A percentile compares a stretch with the other conserved stretches of the same genome.
Conservation (phyloP, 2,888 invertebrate species). For the Hemaris fuciformis region DNA sequence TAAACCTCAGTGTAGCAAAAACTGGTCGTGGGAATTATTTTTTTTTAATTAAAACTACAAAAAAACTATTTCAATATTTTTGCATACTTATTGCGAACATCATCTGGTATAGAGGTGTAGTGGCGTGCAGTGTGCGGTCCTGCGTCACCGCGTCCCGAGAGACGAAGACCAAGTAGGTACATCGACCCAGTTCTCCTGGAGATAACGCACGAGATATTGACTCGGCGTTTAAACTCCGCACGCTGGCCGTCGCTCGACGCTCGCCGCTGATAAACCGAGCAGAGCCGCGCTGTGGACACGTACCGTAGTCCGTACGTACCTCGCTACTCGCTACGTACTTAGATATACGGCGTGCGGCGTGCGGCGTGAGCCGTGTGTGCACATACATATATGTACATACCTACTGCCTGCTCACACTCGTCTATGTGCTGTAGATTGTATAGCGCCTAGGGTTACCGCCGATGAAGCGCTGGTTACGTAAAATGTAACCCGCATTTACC, state of each 20-base stretch:
- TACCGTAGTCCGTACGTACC: neutral
- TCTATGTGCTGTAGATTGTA: neutral
- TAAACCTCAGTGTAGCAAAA: no score
- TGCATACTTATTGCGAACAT: no score
- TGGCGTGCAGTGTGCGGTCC: neutral
- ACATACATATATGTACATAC: neutral
- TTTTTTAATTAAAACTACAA: no score
- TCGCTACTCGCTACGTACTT: neutral
- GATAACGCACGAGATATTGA: slow-evolving; percentile 55
- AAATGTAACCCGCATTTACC: slow-evolving; percentile 6
- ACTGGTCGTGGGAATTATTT: no score
- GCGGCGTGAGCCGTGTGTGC: neutral
- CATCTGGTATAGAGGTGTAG: no score
- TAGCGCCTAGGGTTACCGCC: slow-evolving; percentile 2
- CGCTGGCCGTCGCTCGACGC: neutral
- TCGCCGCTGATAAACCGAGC: slow-evolving; percentile 7
- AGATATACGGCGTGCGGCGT: neutral
- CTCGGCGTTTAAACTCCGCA: slow-evolving; percentile 42
- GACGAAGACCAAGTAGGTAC: slow-evolving; percentile 51
- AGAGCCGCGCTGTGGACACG: slow-evolving; percentile 3
- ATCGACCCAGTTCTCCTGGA: slow-evolving; percentile 55
- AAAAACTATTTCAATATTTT: no score
- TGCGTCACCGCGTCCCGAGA: slow-evolving; percentile 15
- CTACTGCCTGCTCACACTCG: neutral
- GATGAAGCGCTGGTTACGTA: slow-evolving; percentile 8